Base-by-base conservation (phyloP, 2,888 invertebrate species). In the Camptogramma bilineatum region DNA sequence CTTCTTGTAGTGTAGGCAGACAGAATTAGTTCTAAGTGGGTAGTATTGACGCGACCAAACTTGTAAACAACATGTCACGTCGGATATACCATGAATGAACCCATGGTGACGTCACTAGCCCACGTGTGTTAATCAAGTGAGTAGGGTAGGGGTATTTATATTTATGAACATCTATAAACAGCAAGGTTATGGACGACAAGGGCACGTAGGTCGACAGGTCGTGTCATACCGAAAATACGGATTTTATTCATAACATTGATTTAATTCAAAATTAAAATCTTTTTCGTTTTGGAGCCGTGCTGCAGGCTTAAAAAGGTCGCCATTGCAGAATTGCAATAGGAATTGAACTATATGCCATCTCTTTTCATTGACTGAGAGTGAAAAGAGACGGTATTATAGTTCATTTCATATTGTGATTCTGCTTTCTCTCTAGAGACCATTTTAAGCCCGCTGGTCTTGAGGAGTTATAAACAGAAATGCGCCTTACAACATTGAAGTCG, bases 21-120 rank as follows among this genome's bases (percentile, higher is more conserved):
- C 28, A 28, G 7, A 28, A 28, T 28, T 4, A 2, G 28, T 28
- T 19, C 18, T 17, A 39, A 24, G 63, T 63, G 57, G 57, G 63
- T 48, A 17, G 57, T 13, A 4, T 16, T 52, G 62, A 62, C 51
- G 54, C 28, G 18, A 19, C 17, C 17, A 7, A 31, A 42, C 42
- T 9, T 39, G 62, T 52, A 58, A 62, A 62, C 54, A 66, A 55
- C 58, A 21, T 66, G 66, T 66, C 66, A 55, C 17, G 21, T 66
- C 39, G 19, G 10, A 66, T 66, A 62, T 59, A 18, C 62, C 58
- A 66, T 66, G 62, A 57, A 50, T 66, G 54, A 58, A 58, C 18
- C 50, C 46, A 61, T 61, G 31, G 42, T 52, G 65, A 66, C 58
- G 66, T 58, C 62, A 66, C 55, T 5, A 46, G 2, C 58, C 50